Base-by-base conservation (phyloP, 2,888 invertebrate genomes). In the Venusia cambrica region DNA sequence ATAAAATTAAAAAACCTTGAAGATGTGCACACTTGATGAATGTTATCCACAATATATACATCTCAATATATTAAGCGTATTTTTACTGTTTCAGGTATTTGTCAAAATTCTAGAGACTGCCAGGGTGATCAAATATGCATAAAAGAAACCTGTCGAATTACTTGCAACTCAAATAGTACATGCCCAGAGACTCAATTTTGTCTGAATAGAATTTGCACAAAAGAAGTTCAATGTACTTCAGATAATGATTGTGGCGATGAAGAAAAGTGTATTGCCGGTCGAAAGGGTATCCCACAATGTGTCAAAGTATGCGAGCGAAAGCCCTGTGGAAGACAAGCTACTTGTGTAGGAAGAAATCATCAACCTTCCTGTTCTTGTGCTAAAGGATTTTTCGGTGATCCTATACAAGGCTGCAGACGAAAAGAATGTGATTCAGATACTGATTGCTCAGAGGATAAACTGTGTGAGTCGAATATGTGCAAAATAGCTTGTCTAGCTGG, bases 161-260 rank as follows among this genome's bases (percentile, higher is more conserved):
- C 94, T 2, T 97, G 97, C 64, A 90, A 91, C 57, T 87, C 90
- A 4, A 96, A 96, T 62, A 78, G 89, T 1, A 93, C 94, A 5
- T 97, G 97, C 55, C 95, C 96, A 0, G 93, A 95, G 44, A 93
- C 92, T 65, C 95, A 96, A 65, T 94, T 91, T 62, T 96, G 96
- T 58, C 89, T 90, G 44, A 95, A 96, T 61, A 94, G 91, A 60
- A 94, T 97, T 44, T 97, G 97, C 66, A 92, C 92, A 2, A 94
- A 94, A 78, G 94, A 96, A 76, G 78, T 93, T 7, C 91, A 93
- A 47, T 97, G 97, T 61, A 83, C 87, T 35, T 80, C 87, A 1
- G 91, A 95, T 57, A 78, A 88, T 4, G 95, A 97, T 56, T 97
- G 97, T 62, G 88, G 83, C 1, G 78, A 88, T 25, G 90, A 91